phyloP scores from a whole-genome alignment of 1,140 invertebrate genomes.

The Drosophila littoralis region DNA sequence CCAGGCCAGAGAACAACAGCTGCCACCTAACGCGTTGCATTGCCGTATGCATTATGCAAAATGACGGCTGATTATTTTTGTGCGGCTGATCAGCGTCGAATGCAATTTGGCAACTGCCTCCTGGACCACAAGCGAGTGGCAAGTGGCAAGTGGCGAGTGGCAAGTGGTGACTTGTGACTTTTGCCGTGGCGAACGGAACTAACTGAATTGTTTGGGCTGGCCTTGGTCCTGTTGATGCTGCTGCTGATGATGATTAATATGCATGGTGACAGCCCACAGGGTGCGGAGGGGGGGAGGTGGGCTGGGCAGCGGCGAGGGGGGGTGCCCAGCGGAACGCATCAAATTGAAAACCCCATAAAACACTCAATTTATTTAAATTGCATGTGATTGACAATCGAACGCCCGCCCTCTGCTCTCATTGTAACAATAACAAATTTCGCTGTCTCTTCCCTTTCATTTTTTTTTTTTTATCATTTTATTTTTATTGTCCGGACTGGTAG shows the following conservation, averaged over 20 bases:
- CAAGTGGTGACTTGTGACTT: not conserved
- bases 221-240: slow-evolving; percentile 5
- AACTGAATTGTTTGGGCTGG: slow-evolving; percentile 14
- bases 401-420: slow-evolving; percentile 20
- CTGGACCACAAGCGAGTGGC: not conserved
- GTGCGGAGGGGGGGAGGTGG: not conserved
- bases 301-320: not conserved
- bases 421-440: slow-evolving; percentile 40
- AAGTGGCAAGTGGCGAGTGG: not conserved
- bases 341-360: slow-evolving; percentile 83
- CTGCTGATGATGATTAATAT: slow-evolving; percentile 39
- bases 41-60: slow-evolving; percentile 37
- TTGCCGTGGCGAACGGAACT: slow-evolving; percentile 1
- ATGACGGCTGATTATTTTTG: slow-evolving; percentile 52
- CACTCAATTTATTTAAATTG: slow-evolving; percentile 83
- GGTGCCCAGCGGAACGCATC: slow-evolving; percentile 21
- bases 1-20: slow-evolving; percentile 1
- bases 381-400: slow-evolving; percentile 76
- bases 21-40: slow-evolving; percentile 21
- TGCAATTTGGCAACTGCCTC: slow-evolving; percentile 30
- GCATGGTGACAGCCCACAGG: slow-evolving; percentile 17
- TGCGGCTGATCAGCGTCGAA: slow-evolving; percentile 45
- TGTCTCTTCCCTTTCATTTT: slow-evolving; percentile 16
- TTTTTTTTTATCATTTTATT: not conserved
- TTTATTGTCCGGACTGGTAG: not conserved